Base-by-base conservation (phyloP, 2,113 vertebrate genomes). In the Ceyx melanurus region DNA sequence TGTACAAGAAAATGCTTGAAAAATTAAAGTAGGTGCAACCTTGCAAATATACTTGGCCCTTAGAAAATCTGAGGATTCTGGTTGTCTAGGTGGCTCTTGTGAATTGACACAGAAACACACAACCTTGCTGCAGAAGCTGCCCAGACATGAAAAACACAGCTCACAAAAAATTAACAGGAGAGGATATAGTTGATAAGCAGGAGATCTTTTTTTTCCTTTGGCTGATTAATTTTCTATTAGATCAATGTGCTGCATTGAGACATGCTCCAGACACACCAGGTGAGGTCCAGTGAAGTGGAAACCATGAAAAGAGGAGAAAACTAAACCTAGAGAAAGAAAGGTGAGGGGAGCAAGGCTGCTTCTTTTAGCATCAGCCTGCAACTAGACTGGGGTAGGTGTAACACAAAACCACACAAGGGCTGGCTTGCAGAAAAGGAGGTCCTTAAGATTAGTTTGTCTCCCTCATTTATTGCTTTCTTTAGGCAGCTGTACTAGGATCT, bases 391-490 rank as follows among this genome's bases (percentile, higher is more conserved):
- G 65, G 22, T 64, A 82, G 75, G 19, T 22, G 10, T 35, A 92
- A 68, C 22, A 43, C 53, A 94, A 89, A 92, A 87, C 21, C 45
- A 43, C 57, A 0, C 15, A 64, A 37, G 21, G 31, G 57, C 35
- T 65, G 22, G 57, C 42, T 80, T 85, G 82, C 46, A 96, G 33
- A 65, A 92, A 92, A 83, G 62, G 35, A 82, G 87, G 45, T 90
- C 33, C 43, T 66, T 79, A 46, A 83, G 82, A 75, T 81, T 82
- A 60, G 46, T 93, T 92, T 80, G 42, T 89, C 64, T 80, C 53
- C 86, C 72, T 89, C 85, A 51, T 72, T 85, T 86, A 92, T 86
- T 84, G 51, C 71, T 93, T 93, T 95, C 84, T 90, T 85, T 77
- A 88, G 62, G 61, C 84, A 89, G 82, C 85, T 90, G 88, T 75